Evolutionary conservation across 2,113 vertebrate species (phyloP), one percentile per base, ranked within the genome.

Genomic region (Piaya cayana): DNA sequence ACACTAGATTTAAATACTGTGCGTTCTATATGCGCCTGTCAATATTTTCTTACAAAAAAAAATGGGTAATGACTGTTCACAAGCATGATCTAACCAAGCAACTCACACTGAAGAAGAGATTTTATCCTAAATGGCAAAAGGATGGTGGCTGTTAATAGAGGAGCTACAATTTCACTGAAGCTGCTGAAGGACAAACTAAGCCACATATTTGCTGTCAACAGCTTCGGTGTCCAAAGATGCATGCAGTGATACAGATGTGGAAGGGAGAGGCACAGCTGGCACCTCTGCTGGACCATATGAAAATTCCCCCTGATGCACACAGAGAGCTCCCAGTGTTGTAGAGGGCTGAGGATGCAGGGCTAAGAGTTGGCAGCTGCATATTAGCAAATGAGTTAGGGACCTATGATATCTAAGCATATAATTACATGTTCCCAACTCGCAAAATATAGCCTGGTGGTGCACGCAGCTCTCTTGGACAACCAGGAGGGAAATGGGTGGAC

Each of bases 31-130:
- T 10, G 6, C 36, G 42, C 16, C 30, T 43, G 45, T 67, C 53
- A 70, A 74, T 64, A 29, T 60, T 47, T 9, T 56, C 62, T 75
- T 25, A 71, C 12, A 58, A 53, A 80, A 53, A 80, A 80, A 20
- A 55, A 26, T 36, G n/a, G 20, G 52, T 60, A 75, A 62, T 1
- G 1, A 30, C 52, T 1, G 0, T 25, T 32, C 34, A 19, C 8
- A 43, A 85, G 39, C 39, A 74, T 18, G 3, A 2, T 78, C n/a
- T 62, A 67, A 30, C 10, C 12, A 75, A 76, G 17, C 30, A 56
- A 29, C 2, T 3, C 1, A 2, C 30, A 60, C 53, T 45, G 45
- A 79, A 78, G 52, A 86, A 42, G 2, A 12, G 17, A n/a, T 79
- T 82, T 86, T 36, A 29, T 49, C 76, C 67, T 82, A 55, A 64